A percentile compares a stretch with the other conserved stretches of the same genome.
These are phyloP conservation scores for Serilophus lunatus DNA, from an alignment of 2,113 vertebrate genomes.

Conservation along the genomic window DNA sequence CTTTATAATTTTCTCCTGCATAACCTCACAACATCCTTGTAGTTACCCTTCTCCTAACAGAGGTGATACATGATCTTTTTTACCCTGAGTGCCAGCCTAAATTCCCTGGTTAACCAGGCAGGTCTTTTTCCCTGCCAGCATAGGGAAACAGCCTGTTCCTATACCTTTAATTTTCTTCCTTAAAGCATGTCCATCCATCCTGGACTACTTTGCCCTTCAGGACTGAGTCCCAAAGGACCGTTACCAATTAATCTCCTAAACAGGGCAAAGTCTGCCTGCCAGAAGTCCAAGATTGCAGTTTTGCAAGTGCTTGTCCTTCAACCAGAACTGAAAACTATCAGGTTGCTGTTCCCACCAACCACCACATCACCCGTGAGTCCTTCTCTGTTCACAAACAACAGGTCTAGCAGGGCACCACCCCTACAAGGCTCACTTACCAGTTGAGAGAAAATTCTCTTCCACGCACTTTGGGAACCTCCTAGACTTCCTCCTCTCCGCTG, in stretches of 20 bases:
- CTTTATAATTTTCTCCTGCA: background rate
- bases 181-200: background rate
- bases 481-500: background rate
- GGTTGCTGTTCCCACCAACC: background rate
- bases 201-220: background rate
- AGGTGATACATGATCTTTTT: background rate
- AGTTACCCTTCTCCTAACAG: background rate
- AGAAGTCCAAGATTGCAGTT: background rate
- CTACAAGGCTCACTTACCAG: background rate
- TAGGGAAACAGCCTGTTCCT: background rate
- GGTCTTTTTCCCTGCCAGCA: background rate
- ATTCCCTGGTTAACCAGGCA: background rate
- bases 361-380: background rate
- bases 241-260: background rate
- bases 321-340: background rate
- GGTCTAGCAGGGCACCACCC: background rate
- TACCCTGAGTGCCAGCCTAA: background rate
- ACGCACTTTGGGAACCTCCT: background rate
- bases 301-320: background rate
- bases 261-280: background rate
- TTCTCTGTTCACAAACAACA: background rate
- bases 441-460: background rate
- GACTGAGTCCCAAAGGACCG: background rate
- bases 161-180: background rate
- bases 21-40: background rate